A percentile compares a stretch with the other conserved stretches of the same genome.
Conservation (phyloP, 2,888 invertebrate genomes). For the Glaucopsyche alexis region DNA sequence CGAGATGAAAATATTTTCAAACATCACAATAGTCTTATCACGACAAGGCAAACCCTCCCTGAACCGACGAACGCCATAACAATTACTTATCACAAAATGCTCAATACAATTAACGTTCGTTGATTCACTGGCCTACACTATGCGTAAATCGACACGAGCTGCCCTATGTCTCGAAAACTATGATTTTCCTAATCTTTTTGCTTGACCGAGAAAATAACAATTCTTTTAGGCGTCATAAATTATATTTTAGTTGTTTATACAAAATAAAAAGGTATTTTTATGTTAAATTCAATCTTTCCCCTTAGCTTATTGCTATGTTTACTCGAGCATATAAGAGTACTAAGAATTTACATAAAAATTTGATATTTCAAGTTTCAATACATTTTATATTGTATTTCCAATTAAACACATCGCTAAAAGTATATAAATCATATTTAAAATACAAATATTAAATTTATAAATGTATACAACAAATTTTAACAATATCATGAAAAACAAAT, state of each 20-base stretch:
- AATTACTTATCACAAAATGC: constrained; percentile 31
- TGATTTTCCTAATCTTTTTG: constrained; percentile 23
- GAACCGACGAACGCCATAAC: constrained; percentile 44
- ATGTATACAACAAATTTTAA: constrained; percentile 15
- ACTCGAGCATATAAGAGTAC: background rate
- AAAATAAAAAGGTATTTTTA: background rate
- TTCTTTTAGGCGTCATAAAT: constrained; percentile 1
- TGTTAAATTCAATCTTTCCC: background rate
- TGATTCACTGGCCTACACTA: constrained; percentile 37
- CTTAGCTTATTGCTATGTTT: background rate
- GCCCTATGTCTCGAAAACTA: constrained; percentile 27
- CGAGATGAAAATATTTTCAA: constrained; percentile 52
- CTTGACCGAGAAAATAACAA: constrained; percentile 8
- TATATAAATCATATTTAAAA: constrained; percentile 3
- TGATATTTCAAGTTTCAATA: background rate
- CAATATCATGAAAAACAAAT: background rate
- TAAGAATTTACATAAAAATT: background rate
- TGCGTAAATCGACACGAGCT: constrained; percentile 28
- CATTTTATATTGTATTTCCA: background rate
- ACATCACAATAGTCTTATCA: constrained; percentile 56
- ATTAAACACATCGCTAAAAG: background rate
- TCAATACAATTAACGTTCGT: constrained; percentile 39
- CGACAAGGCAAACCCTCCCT: constrained; percentile 34
- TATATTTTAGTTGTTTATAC: background rate
- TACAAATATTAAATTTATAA: constrained; percentile 4